These are phyloP conservation scores for Dipodomys stephensi DNA, from an alignment of 2,113 vertebrate genomes.

Conservation along the genomic window DNA sequence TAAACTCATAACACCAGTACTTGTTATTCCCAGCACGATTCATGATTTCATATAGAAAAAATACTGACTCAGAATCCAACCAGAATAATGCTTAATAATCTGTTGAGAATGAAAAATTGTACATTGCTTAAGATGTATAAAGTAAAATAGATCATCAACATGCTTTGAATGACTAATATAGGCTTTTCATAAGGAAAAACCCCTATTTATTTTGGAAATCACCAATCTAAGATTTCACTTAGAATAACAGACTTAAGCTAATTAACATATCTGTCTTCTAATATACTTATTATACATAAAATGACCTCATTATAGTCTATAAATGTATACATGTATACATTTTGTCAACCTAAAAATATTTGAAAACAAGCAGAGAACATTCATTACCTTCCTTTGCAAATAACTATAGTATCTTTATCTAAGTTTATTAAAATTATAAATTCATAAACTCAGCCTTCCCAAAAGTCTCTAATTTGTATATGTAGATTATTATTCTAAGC, in stretches of 20 bases:
- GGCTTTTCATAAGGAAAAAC: slow-evolving; percentile 30
- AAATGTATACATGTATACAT: background rate
- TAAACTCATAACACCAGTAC: background rate
- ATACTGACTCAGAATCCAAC: background rate
- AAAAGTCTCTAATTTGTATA: slow-evolving; percentile 44
- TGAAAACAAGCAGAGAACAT: background rate
- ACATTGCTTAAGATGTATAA: background rate
- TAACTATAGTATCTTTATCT: background rate
- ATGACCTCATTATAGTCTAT: background rate
- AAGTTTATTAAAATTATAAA: slow-evolving; percentile 74
- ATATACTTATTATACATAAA: background rate
- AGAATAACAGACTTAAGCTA: background rate
- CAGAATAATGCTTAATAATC: background rate
- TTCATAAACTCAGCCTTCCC: slow-evolving; percentile 65
- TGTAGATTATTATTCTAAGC: slow-evolving; percentile 66
- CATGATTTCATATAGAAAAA: background rate
- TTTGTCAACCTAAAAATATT: background rate
- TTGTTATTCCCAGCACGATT: background rate
- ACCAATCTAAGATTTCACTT: slow-evolving; percentile 13
- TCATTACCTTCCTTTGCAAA: slow-evolving; percentile 21
- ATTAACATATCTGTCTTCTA: background rate
- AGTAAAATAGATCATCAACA: background rate
- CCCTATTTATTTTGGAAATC: background rate
- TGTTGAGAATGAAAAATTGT: background rate
- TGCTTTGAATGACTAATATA: background rate